These are phyloP conservation scores for Coptotermes formosanus DNA, from an alignment of 1,140 invertebrate species.

Conservation along the genomic window DNA sequence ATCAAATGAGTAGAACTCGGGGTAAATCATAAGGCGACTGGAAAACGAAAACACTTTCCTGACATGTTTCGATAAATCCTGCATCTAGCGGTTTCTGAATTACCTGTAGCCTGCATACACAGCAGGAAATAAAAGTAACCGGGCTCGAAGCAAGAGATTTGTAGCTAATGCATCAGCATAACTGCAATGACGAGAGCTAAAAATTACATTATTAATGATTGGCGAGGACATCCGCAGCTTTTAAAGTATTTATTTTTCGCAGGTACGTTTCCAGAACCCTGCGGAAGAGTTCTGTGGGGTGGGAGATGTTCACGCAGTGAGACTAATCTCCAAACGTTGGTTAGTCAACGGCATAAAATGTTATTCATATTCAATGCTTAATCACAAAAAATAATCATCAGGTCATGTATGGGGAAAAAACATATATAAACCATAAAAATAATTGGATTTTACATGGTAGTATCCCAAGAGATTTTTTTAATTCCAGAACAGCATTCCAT, in stretches of 20 bases:
- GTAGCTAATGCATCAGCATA: neutral
- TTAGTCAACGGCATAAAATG: slow-evolving; percentile 4
- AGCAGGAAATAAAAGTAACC: neutral
- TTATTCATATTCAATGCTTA: neutral
- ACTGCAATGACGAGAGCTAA: neutral
- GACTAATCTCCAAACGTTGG: neutral
- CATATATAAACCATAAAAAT: slow-evolving; percentile 10
- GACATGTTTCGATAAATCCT: too few relatives aligned
- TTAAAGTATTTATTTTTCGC: neutral
- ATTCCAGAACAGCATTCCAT: neutral
- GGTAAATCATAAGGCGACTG: too few relatives aligned
- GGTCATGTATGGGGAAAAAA: neutral
- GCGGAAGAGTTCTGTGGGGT: neutral
- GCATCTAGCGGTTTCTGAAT: too few relatives aligned
- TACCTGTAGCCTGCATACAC: neutral
- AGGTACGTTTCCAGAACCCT: neutral
- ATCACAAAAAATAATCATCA: slow-evolving; percentile 17
- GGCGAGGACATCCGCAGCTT: neutral
- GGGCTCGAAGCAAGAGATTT: neutral
- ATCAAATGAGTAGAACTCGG: too few relatives aligned
- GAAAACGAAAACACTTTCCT: too few relatives aligned
- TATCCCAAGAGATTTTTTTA: neutral
- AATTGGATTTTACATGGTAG: neutral
- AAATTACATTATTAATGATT: slow-evolving; percentile 1
- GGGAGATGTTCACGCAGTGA: neutral